Evolutionary conservation across 2,113 vertebrate species (phyloP).

Genomic region (Leuciscus idus): DNA sequence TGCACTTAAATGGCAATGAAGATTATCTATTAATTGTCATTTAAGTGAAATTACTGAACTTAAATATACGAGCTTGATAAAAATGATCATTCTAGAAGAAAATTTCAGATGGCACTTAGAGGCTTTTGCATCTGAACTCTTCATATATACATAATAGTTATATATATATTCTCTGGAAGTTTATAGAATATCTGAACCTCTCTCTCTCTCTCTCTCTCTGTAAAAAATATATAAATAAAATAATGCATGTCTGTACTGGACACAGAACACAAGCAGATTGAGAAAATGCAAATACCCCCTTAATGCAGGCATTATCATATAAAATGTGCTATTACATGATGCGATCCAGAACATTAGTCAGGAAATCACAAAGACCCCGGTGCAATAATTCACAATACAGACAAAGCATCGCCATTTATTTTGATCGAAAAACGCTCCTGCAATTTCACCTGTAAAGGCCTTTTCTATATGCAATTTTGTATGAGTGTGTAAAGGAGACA

Average conservation of each 20-base stretch:
- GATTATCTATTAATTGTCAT: too few relatives aligned
- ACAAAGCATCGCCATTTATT: conserved; percentile 52
- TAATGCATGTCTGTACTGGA: neutral
- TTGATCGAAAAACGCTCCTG: conserved; percentile 40
- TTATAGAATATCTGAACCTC: neutral
- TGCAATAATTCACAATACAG: conserved; percentile 65
- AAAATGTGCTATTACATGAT: conserved; percentile 66
- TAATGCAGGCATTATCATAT: conserved; percentile 74
- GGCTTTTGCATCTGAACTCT: too few relatives aligned
- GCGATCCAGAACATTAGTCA: conserved; percentile 81
- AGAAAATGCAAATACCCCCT: conserved; percentile 2
- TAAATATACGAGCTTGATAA: too few relatives aligned
- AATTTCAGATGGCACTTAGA: too few relatives aligned
- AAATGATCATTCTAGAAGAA: too few relatives aligned
- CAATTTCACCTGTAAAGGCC: neutral
- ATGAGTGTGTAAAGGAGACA: neutral
- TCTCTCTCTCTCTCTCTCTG: neutral
- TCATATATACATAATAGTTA: too few relatives aligned
- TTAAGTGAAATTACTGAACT: too few relatives aligned
- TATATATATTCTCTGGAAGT: neutral
- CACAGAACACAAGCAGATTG: conserved; percentile 8
- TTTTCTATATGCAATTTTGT: neutral
- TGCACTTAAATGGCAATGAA: too few relatives aligned
- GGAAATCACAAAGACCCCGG: conserved; percentile 70
- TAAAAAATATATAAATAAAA: neutral